Evolutionary conservation across 2,888 invertebrate species (phyloP), one percentile per base, ranked within the genome.

Genomic region (Drosophila parthenogenetica): DNA sequence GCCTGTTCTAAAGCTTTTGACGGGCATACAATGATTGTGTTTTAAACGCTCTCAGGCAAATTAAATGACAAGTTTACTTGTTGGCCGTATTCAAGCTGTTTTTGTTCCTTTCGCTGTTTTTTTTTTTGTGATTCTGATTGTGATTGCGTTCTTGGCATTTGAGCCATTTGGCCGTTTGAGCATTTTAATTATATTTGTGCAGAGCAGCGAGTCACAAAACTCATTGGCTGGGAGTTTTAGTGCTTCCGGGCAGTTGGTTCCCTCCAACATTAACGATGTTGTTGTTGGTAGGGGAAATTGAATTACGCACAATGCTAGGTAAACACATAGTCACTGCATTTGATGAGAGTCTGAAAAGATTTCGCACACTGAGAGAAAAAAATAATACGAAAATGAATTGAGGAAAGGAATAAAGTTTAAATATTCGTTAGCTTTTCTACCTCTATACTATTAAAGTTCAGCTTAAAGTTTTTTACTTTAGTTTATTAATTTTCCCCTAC

Each of bases 161-260:
- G 58, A 76, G 74, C 67, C 71, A 69, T 66, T 71, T 65, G 79
- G 79, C 62, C 63, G 72, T 74, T 79, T 63, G 69, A 77, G 66
- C 82, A 77, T 79, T 83, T 83, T 83, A 87, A 83, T 83, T 87
- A 87, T 87, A 83, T 83, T 85, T 87, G 82, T 81, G 82, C 82
- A 77, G 77, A 68, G 70, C 74, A 73, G 82, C 81, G 68, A 60
- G 35, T 13, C 22, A 22, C n/a, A 0, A 7, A 25, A 45, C 45
- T 17, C 8, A 17, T 16, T 48, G 64, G 16, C 5, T 5, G 55
- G 65, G 54, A 60, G 64, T 68, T 87, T 84, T 76, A 73, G 73
- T 85, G 85, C 69, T 82, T 87, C 82, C 73, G 77, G 82, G 51
- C 82, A 82, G 73, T 87, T 87, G 82, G 57, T 42, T 69, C 19